Evolutionary conservation across 2,888 invertebrate genomes (phyloP).

Genomic region (Lacanobia wlatinum): DNA sequence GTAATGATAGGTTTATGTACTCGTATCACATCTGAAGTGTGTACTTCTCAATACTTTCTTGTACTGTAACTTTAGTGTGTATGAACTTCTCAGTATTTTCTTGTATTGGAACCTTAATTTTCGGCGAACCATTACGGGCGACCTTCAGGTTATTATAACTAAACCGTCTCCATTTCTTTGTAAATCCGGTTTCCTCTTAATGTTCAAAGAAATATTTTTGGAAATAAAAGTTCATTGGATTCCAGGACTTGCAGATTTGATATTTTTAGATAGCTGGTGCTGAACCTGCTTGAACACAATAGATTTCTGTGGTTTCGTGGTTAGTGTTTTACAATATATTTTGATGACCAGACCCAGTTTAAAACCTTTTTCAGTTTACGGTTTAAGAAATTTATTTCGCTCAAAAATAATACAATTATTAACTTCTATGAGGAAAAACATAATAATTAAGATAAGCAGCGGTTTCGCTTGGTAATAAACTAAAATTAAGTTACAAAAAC

Average conservation of each 20-base stretch:
- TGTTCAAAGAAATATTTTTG: slow-evolving; percentile 4
- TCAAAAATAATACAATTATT: too few species aligned
- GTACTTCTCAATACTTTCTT: too few species aligned
- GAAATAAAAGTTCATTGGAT: slow-evolving; percentile 1
- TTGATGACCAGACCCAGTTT: not conserved
- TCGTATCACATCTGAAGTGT: not conserved
- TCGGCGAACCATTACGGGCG: slow-evolving; percentile 27
- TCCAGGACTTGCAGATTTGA: slow-evolving; percentile 3
- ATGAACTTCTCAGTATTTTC: slow-evolving; percentile 25
- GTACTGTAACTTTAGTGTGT: too few species aligned
- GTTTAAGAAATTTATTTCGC: too few species aligned
- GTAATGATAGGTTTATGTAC: not conserved
- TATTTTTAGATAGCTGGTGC: not conserved
- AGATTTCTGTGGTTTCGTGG: not conserved
- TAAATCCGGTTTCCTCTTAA: slow-evolving; percentile 9
- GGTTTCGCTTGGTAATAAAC: too few species aligned
- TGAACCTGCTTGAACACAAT: not conserved
- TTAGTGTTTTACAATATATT: slow-evolving; percentile 6
- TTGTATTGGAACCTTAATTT: slow-evolving; percentile 33
- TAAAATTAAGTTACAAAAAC: too few species aligned
- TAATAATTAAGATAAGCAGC: too few species aligned
- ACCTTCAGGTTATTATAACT: slow-evolving; percentile 44
- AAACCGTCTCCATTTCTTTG: slow-evolving; percentile 27
- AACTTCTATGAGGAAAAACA: too few species aligned
- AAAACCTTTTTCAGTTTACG: not conserved